These are phyloP conservation scores for Hypotaenidia philippensis DNA, from an alignment of 2,797 vertebrate species.

Conservation along the genomic window DNA sequence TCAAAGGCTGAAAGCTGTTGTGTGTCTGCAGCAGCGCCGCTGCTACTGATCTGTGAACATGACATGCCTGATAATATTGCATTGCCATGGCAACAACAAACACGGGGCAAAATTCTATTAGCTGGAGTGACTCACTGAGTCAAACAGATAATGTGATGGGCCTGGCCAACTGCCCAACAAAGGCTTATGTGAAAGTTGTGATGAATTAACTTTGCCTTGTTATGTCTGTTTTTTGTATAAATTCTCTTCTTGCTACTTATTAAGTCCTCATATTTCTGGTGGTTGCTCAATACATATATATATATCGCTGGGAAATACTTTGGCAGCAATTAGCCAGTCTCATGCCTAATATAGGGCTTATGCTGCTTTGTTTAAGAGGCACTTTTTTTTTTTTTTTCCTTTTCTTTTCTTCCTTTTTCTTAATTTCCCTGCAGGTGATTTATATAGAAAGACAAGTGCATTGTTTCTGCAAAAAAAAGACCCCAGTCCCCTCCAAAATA, in stretches of 20 bases:
- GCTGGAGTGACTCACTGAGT: slow-evolving; percentile 85
- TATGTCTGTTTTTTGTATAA: slow-evolving; percentile 72
- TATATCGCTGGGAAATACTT: slow-evolving; percentile 13
- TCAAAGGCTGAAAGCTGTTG: slow-evolving; percentile 86
- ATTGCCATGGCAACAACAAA: slow-evolving; percentile 90
- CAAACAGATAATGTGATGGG: slow-evolving; percentile 86
- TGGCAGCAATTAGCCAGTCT: slow-evolving; percentile 32
- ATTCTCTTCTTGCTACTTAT: slow-evolving; percentile 60
- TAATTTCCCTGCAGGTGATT: slow-evolving; percentile 43
- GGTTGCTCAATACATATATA: slow-evolving; percentile 45
- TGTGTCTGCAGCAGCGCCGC: slow-evolving; percentile 81
- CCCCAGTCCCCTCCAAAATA: slow-evolving; percentile 9
- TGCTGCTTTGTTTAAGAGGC: neutral
- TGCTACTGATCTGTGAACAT: slow-evolving; percentile 89
- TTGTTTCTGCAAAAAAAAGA: neutral
- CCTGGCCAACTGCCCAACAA: slow-evolving; percentile 83
- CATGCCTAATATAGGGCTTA: neutral
- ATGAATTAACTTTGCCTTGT: slow-evolving; percentile 83
- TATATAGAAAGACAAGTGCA: neutral
- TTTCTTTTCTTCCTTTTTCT: neutral
- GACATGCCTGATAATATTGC: slow-evolving; percentile 87
- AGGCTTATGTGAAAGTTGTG: slow-evolving; percentile 82
- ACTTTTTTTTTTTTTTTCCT: neutral
- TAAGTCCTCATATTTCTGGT: slow-evolving; percentile 67
- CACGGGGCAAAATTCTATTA: slow-evolving; percentile 88